Conservation (phyloP, 2,888 invertebrate genomes). For the Dinocampus coccinellae region DNA sequence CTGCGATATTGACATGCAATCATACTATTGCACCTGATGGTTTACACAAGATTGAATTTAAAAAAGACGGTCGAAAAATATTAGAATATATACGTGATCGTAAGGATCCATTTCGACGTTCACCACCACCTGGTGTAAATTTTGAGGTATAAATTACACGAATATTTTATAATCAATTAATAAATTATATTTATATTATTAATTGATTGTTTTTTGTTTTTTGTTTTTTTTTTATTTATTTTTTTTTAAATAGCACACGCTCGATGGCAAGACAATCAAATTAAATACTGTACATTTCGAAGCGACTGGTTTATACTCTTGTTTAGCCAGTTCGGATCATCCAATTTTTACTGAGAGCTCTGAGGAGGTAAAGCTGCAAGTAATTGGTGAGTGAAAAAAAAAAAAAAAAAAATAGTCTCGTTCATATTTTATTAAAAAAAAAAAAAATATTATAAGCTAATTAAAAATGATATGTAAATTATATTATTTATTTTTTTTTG, state of each 20-base stretch:
- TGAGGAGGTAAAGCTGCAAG: conserved; percentile 80
- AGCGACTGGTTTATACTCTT: conserved; percentile 84
- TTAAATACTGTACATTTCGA: conserved; percentile 82
- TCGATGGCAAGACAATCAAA: conserved; percentile 79
- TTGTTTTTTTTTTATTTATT: not conserved
- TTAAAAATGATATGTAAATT: too few species aligned
- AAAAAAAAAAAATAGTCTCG: conserved; percentile 4
- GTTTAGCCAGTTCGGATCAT: conserved; percentile 85
- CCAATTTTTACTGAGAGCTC: conserved; percentile 88
- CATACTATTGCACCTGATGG: conserved; percentile 82
- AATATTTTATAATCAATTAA: not conserved
- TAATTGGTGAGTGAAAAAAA: conserved; percentile 77
- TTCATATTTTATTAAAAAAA: not conserved
- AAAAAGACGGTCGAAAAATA: conserved; percentile 79
- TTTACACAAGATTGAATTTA: conserved; percentile 84
- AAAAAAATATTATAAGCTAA: too few species aligned
- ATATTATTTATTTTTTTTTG: conserved; percentile 22
- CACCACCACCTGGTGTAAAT: conserved; percentile 73
- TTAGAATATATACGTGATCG: conserved; percentile 85
- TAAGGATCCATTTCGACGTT: conserved; percentile 61
- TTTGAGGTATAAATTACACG: conserved; percentile 74
- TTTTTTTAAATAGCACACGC: conserved; percentile 71
- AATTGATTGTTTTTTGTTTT: not conserved
- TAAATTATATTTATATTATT: not conserved
- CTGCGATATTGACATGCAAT: conserved; percentile 80